These are phyloP conservation scores for Ostrea denselamellosa DNA, from an alignment of 1,140 invertebrate species.

Conservation along the genomic window DNA sequence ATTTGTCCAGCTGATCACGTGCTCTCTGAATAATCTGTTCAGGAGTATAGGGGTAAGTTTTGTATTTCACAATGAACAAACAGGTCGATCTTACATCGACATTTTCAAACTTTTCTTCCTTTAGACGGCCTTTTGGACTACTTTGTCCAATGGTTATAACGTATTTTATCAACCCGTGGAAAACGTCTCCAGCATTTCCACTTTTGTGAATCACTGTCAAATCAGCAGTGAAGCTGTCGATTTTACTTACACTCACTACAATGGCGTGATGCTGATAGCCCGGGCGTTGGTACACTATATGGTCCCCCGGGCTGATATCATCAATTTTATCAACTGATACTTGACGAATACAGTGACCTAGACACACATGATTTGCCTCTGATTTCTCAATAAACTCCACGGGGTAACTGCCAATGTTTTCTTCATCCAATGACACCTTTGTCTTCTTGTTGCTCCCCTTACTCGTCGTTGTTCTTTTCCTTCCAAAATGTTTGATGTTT, in stretches of 20 bases:
- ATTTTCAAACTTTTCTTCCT: neutral
- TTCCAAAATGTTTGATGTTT: neutral
- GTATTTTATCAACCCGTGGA: neutral
- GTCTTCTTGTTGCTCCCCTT: neutral
- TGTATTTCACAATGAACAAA: neutral
- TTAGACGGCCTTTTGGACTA: neutral
- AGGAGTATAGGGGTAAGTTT: neutral
- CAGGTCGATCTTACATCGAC: neutral
- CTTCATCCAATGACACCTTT: neutral
- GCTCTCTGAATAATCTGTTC: slow-evolving; percentile 4
- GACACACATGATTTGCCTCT: neutral
- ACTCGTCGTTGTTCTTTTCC: neutral
- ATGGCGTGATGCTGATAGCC: slow-evolving; percentile 9
- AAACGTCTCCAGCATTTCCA: neutral
- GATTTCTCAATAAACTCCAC: neutral
- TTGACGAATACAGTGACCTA: neutral
- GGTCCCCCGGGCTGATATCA: neutral
- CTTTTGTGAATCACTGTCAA: neutral
- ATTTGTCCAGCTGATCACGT: neutral
- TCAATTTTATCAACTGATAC: neutral
- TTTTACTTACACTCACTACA: neutral
- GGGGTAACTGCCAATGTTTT: neutral
- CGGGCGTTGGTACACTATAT: neutral
- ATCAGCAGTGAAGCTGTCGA: neutral
- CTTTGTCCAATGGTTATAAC: neutral